Conservation (phyloP, 1,140 invertebrate species). For the Drosophila funebris region DNA sequence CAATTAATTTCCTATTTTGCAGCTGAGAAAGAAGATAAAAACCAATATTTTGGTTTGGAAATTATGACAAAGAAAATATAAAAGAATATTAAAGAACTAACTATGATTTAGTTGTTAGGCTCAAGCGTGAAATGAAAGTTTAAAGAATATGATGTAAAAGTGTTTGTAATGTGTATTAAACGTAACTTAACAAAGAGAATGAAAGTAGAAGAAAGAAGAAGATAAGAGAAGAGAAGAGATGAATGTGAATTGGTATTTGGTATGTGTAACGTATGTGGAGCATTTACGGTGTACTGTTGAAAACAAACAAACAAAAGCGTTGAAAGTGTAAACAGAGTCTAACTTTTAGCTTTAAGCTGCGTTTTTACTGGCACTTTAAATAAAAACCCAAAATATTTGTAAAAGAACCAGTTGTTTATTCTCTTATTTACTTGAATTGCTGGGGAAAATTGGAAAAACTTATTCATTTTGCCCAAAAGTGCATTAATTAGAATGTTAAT, state of each 20-base stretch:
- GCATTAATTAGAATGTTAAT: conserved; percentile 27
- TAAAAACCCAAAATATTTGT: conserved; percentile 78
- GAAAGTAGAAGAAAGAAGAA: not conserved
- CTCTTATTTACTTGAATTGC: not conserved
- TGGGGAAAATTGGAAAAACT: too few species aligned
- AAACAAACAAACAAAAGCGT: conserved; percentile 72
- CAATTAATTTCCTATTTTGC: conserved; percentile 62
- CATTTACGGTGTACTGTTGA: conserved; percentile 77
- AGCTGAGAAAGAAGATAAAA: conserved; percentile 33
- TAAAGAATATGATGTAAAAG: conserved; percentile 28
- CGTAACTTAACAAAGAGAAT: conserved; percentile 29
- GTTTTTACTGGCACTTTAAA: conserved; percentile 83
- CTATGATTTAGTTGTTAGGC: conserved; percentile 55
- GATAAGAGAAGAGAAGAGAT: conserved; percentile 13
- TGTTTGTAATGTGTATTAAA: conserved; percentile 67
- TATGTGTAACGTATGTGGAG: conserved; percentile 39
- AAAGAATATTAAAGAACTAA: conserved; percentile 13
- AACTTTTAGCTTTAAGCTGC: conserved; percentile 83
- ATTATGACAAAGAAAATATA: conserved; percentile 20
- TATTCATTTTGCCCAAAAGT: conserved; percentile 15
- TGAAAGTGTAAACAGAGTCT: conserved; percentile 82
- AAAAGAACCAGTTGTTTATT: conserved; percentile 39
- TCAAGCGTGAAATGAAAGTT: conserved; percentile 48
- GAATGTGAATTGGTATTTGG: conserved; percentile 43
- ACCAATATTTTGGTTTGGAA: not conserved